phyloP scores from a whole-genome alignment of 1,140 invertebrate species.

The Drosophila sucinea region DNA sequence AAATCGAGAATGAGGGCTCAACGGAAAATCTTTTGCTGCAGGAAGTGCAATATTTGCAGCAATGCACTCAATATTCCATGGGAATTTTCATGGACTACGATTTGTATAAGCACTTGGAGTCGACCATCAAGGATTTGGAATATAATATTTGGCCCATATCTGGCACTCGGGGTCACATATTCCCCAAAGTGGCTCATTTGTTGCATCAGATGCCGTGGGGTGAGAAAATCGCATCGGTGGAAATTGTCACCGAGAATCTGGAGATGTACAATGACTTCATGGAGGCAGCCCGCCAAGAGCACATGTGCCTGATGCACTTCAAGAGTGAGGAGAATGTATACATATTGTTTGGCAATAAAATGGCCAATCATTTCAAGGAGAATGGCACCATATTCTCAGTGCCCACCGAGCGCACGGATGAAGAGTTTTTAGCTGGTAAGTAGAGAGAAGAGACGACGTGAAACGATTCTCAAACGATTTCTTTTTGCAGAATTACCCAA shows the following conservation, averaged over 20 bases:
- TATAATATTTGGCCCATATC: slow-evolving; percentile 82
- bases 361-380: slow-evolving; percentile 72
- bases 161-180: slow-evolving; percentile 51
- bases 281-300: slow-evolving; percentile 72
- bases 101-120: slow-evolving; percentile 61
- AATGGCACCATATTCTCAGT: slow-evolving; percentile 77
- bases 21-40: slow-evolving; percentile 74
- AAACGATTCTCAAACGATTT: background rate
- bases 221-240: slow-evolving; percentile 78
- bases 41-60: slow-evolving; percentile 77
- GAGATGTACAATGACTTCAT: slow-evolving; percentile 80
- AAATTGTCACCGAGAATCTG: slow-evolving; percentile 72
- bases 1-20: slow-evolving; percentile 51
- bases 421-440: slow-evolving; percentile 67
- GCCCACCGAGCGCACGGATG: slow-evolving; percentile 68
- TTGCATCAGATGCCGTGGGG: slow-evolving; percentile 81
- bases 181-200: slow-evolving; percentile 77
- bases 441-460: background rate
- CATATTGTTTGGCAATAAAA: slow-evolving; percentile 75
- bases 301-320: slow-evolving; percentile 82
- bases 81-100: slow-evolving; percentile 76
- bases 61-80: slow-evolving; percentile 68
- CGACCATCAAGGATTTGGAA: slow-evolving; percentile 69
- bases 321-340: slow-evolving; percentile 77
- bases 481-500: slow-evolving; percentile 60